These are phyloP conservation scores for Magallana ariakensis DNA, from an alignment of 1,140 invertebrate species.

Conservation along the genomic window DNA sequence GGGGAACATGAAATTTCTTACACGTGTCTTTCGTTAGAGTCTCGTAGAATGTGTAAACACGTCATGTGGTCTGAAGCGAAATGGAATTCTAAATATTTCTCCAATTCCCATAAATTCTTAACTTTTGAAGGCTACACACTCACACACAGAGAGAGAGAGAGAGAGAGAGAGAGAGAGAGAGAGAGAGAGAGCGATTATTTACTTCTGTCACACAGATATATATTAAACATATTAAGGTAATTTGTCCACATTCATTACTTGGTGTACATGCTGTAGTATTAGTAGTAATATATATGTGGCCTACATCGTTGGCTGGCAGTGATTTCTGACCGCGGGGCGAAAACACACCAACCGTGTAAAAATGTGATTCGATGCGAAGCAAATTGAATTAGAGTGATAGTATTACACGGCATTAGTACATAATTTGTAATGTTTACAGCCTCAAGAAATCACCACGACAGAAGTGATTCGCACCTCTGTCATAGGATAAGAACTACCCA, in stretches of 20 bases:
- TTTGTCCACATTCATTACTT: not conserved
- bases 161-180: not conserved
- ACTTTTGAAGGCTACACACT: not conserved
- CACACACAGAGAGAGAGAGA: no score
- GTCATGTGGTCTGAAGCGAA: not conserved
- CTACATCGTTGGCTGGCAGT: not conserved
- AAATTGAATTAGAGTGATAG: slow-evolving; percentile 25
- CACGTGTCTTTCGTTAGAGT: slow-evolving; percentile 13
- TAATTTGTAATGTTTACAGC: not conserved
- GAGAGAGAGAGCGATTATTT: not conserved
- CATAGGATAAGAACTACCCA: not conserved
- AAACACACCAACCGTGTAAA: not conserved
- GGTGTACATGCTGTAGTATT: not conserved
- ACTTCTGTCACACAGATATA: not conserved
- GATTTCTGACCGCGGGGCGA: not conserved
- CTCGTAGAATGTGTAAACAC: not conserved
- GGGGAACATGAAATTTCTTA: not conserved
- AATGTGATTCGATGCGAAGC: slow-evolving; percentile 6
- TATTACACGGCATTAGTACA: not conserved
- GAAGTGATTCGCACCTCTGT: slow-evolving; percentile 3
- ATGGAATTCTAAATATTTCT: slow-evolving; percentile 33
- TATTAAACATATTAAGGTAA: not conserved
- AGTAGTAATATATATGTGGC: not conserved
- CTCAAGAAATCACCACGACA: not conserved
- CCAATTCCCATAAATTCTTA: slow-evolving; percentile 21